phyloP scores from a whole-genome alignment of 1,140 invertebrate species.

The Pantala flavescens region DNA sequence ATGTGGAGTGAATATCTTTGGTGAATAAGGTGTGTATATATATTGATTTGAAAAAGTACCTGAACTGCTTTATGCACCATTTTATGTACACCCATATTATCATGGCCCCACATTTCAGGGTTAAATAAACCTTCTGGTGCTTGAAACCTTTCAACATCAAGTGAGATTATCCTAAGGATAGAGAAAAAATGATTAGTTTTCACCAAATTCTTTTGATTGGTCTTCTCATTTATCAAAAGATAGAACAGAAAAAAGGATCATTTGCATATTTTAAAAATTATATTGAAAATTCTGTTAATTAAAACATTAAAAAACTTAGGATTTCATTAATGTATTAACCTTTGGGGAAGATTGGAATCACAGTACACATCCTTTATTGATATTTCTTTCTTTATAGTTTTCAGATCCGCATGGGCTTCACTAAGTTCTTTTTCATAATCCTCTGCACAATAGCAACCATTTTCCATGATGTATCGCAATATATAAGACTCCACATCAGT shows the following conservation, averaged over 20 bases:
- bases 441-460: slow-evolving; percentile 41
- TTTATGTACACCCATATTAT: slow-evolving; percentile 47
- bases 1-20: slow-evolving; percentile 27
- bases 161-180: slow-evolving; percentile 25
- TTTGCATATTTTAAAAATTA: too few species aligned
- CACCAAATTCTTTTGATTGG: too few species aligned
- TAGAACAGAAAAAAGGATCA: too few species aligned
- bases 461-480: slow-evolving; percentile 29
- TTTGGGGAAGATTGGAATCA: slow-evolving; percentile 25
- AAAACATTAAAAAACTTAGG: too few species aligned
- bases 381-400: slow-evolving; percentile 31
- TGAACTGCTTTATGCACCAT: slow-evolving; percentile 47
- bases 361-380: slow-evolving; percentile 32
- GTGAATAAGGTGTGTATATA: neutral
- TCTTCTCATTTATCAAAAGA: too few species aligned
- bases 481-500: slow-evolving; percentile 28
- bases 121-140: slow-evolving; percentile 51
- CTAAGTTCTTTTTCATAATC: slow-evolving; percentile 37
- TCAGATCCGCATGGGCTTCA: slow-evolving; percentile 27
- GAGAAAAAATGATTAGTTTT: neutral
- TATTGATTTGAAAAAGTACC: slow-evolving; percentile 21
- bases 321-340: slow-evolving; percentile 25
- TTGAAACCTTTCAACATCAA: slow-evolving; percentile 38
- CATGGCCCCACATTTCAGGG: slow-evolving; percentile 49
- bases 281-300: too few species aligned